Evolutionary conservation across 1,140 invertebrate genomes (phyloP).

Genomic region (Ceratitis capitata): DNA sequence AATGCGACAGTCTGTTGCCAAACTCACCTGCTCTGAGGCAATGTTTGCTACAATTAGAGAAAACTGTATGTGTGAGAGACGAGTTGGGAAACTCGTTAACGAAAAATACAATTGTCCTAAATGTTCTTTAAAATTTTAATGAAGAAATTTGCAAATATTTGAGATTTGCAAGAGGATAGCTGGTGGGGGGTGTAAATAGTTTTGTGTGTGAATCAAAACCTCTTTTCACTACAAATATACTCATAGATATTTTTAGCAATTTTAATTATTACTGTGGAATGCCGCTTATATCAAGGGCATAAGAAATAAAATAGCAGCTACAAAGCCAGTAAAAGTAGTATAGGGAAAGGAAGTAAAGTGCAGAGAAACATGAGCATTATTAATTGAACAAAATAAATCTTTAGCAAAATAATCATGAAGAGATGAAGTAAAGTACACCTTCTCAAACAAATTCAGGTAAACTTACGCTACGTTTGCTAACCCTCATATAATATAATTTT

Average conservation of each 20-base stretch:
- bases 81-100: neutral
- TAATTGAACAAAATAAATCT: too few relatives aligned
- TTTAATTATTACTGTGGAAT: too few relatives aligned
- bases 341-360: too few relatives aligned
- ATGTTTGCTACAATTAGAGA: constrained; percentile 15
- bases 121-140: constrained; percentile 31
- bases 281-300: too few relatives aligned
- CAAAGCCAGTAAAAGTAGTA: too few relatives aligned
- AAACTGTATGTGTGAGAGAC: neutral
- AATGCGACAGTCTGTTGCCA: neutral
- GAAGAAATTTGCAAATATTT: constrained; percentile 33
- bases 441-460: too few relatives aligned
- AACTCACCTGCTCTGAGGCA: neutral
- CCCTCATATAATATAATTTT: too few relatives aligned
- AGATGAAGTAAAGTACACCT: too few relatives aligned
- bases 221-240: neutral
- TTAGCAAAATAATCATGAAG: too few relatives aligned
- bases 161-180: neutral
- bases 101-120: neutral
- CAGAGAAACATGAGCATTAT: too few relatives aligned
- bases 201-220: neutral
- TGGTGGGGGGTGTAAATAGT: neutral
- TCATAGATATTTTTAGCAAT: neutral
- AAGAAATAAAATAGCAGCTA: too few relatives aligned
- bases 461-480: too few relatives aligned